Conservation (phyloP, 1,140 invertebrate genomes). For the Caenorhabditis brenneri region DNA sequence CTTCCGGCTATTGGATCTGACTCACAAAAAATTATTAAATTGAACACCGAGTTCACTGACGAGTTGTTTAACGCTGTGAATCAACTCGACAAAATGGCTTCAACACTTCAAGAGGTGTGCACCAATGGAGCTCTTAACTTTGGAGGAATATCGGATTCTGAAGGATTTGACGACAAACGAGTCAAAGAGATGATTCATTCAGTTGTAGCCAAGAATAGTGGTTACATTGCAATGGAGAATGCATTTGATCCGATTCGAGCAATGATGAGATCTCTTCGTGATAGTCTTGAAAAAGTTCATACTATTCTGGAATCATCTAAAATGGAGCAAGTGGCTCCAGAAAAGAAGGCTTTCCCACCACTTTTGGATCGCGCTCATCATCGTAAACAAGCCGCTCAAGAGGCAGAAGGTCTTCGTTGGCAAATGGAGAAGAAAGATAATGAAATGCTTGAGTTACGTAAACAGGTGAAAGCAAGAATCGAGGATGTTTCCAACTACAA, state of each 20-base stretch:
- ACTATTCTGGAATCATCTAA: not conserved
- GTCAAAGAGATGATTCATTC: conserved; percentile 64
- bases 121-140: not conserved
- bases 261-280: conserved; percentile 41
- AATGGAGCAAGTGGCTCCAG: not conserved
- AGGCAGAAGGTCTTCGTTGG: conserved; percentile 68
- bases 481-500: conserved; percentile 53
- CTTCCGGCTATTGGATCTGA: not conserved
- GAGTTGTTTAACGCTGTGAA: not conserved
- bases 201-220: conserved; percentile 63
- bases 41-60: not conserved
- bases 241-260: conserved; percentile 42
- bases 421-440: conserved; percentile 69
- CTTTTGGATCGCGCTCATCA: conserved; percentile 65
- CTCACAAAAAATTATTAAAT: not conserved
- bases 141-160: conserved; percentile 59
- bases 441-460: conserved; percentile 63
- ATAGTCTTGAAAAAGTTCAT: conserved; percentile 14
- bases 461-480: conserved; percentile 36
- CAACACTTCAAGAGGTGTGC: conserved; percentile 8
- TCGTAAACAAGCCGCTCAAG: conserved; percentile 66
- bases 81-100: not conserved
- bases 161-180: conserved; percentile 61
- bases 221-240: conserved; percentile 59
- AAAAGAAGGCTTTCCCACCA: conserved; percentile 54